phyloP scores from a whole-genome alignment of 2,797 vertebrate species.

The Spinibarbus caldwelli region DNA sequence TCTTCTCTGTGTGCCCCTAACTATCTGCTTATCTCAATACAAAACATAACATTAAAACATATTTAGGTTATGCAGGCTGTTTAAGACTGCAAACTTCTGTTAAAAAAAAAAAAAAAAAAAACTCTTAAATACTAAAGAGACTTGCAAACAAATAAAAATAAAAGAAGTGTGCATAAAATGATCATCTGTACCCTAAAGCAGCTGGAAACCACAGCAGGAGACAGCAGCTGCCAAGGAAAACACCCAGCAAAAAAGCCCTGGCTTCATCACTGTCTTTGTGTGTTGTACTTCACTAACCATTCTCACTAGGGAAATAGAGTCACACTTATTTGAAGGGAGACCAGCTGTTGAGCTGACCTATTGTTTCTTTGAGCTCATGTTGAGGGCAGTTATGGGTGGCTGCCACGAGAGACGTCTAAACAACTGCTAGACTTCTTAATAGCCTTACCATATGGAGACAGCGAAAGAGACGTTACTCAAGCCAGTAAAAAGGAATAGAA shows the following conservation, averaged over 20 bases:
- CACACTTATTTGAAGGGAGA: slow-evolving; percentile 68
- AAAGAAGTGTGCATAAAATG: neutral
- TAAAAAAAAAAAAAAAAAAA: too few relatives aligned
- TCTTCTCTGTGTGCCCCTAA: neutral
- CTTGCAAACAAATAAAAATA: neutral
- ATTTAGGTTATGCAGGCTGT: neutral
- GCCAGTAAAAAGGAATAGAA: neutral
- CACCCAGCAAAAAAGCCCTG: slow-evolving; percentile 55
- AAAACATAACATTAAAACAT: neutral
- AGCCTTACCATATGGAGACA: slow-evolving; percentile 42
- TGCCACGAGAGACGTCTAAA: slow-evolving; percentile 64
- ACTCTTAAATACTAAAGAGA: neutral
- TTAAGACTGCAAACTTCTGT: neutral
- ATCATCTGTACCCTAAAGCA: slow-evolving; percentile 20
- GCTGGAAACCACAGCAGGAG: slow-evolving; percentile 26
- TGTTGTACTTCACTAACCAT: slow-evolving; percentile 65
- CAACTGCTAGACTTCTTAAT: slow-evolving; percentile 48
- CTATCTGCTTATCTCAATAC: neutral
- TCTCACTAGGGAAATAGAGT: slow-evolving; percentile 70
- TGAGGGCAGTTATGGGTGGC: slow-evolving; percentile 50
- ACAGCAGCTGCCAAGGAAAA: slow-evolving; percentile 63
- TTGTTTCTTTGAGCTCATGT: slow-evolving; percentile 66
- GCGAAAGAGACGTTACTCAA: slow-evolving; percentile 18
- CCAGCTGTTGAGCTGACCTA: slow-evolving; percentile 78
- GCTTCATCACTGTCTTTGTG: slow-evolving; percentile 68